Base-by-base conservation (phyloP, 92 coral and sea anemone species). In the Paramuricea clavata region DNA sequence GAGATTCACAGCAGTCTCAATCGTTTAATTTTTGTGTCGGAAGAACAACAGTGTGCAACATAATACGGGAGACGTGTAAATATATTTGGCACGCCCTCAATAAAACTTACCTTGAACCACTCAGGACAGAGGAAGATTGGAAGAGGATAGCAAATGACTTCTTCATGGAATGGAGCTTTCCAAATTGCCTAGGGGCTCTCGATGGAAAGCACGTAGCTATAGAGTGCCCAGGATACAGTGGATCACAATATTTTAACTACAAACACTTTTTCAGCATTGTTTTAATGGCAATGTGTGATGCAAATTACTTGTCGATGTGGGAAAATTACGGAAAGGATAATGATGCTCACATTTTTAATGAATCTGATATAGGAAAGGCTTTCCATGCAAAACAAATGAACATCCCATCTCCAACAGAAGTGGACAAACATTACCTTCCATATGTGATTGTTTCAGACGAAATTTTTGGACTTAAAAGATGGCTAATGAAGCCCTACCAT, bases 401-500 rank as follows among this genome's bases (percentile, higher is more conserved):
- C 44, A 39, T 39, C 44, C 44, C 44, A 39, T 10, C 10, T 39
- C 44, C 10, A 39, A 39, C 4, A 4, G 4, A 4, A 4, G 10
- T 39, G 10, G 10, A 39, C 10, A 10, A 10, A 10, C 44, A 39
- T 39, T 39, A 4, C 10, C 44, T 39, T 39, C 44, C 44, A 4
- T 39, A 39, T 39, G 44, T 39, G 5, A 39, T 39, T 39, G 44
- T 78, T 32, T 35, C 83, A 30, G 87, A 44, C 26, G 87, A 83
- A 36, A 83, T 83, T 0, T 83, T 83, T 56, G 30, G 57, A 1
- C 78, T 85, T 0, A 89, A 89, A 47, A 87, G 84, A 42, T 89
- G 87, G 89, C 89, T 89, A 6, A 79, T 89, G 92, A 89, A 85
- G 25, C 87, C 88, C 17, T 90, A 74, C 21, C 88, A 88, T 17